phyloP scores from a whole-genome alignment of 2,113 vertebrate genomes.

The Numenius arquata region DNA sequence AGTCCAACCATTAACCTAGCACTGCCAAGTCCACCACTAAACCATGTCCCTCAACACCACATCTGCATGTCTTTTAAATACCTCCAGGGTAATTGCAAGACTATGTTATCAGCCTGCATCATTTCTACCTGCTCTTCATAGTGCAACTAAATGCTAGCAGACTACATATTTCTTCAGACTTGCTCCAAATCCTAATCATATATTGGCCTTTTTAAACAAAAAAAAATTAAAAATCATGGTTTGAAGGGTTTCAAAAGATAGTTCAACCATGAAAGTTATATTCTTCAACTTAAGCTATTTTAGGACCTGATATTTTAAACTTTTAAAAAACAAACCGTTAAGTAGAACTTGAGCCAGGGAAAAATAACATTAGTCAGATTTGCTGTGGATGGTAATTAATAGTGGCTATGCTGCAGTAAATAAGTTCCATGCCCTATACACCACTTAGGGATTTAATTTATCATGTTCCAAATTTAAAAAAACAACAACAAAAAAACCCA shows the following conservation, averaged over 20 bases:
- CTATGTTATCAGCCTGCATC: neutral
- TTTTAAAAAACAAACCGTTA: neutral
- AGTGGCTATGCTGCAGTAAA: neutral
- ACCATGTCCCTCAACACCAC: neutral
- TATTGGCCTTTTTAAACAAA: neutral
- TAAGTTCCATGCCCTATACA: neutral
- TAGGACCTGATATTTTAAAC: neutral
- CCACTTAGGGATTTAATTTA: neutral
- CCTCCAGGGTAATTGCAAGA: neutral
- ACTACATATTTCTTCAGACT: neutral
- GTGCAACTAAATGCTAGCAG: neutral
- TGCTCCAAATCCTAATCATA: neutral
- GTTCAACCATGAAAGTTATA: neutral
- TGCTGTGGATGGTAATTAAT: constrained; percentile 40
- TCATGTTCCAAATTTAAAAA: neutral
- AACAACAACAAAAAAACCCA: neutral
- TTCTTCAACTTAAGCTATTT: neutral
- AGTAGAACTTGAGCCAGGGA: neutral
- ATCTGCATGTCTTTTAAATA: neutral
- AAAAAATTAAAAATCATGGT: neutral
- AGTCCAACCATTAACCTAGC: neutral
- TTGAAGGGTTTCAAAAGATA: neutral
- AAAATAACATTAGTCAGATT: constrained; percentile 27
- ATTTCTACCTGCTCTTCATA: neutral
- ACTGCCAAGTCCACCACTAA: neutral